These are phyloP conservation scores for Hylia prasina DNA, from an alignment of 2,113 vertebrate species.

Conservation along the genomic window DNA sequence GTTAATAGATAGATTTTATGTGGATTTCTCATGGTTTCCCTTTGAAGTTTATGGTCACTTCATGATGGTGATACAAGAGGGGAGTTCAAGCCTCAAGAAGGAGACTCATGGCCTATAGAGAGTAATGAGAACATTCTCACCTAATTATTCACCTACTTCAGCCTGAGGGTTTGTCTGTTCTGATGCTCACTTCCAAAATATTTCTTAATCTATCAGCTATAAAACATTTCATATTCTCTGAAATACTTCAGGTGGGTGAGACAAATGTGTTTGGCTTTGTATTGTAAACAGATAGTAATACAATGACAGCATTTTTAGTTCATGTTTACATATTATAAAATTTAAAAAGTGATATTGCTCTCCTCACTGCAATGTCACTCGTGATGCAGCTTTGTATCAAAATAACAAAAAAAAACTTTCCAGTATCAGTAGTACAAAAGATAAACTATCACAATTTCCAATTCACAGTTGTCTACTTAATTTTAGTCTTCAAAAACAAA, in stretches of 20 bases:
- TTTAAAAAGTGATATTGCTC: fast-evolving
- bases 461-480: neutral
- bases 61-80: fast-evolving
- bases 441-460: neutral
- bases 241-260: neutral
- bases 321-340: neutral
- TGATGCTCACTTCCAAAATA: neutral
- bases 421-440: neutral
- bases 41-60: neutral
- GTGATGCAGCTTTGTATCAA: neutral
- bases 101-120: neutral
- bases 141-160: neutral
- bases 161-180: neutral
- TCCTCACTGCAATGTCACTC: neutral
- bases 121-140: neutral
- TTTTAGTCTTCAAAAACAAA: neutral
- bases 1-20: neutral
- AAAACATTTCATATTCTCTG: neutral
- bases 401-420: neutral
- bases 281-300: neutral
- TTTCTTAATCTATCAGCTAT: neutral
- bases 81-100: neutral
- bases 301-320: neutral
- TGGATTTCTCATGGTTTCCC: neutral
- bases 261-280: neutral